Conservation (phyloP, 2,888 invertebrate species). For the Amphipyra tragopoginis region DNA sequence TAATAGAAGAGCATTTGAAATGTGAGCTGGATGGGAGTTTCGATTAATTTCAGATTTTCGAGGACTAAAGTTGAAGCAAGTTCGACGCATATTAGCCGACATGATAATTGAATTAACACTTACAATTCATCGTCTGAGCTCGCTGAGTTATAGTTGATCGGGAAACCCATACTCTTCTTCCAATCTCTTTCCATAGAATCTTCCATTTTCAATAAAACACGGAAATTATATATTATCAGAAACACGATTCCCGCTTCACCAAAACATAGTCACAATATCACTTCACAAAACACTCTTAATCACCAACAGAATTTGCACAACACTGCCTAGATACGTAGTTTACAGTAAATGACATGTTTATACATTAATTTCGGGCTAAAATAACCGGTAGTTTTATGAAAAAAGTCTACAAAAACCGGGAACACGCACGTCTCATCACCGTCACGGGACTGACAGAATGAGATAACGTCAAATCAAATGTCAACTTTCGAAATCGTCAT, state of each 20-base stretch:
- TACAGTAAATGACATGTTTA: constrained; percentile 50
- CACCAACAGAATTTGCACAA: constrained; percentile 60
- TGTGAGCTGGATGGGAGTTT: constrained; percentile 7
- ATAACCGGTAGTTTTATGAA: constrained; percentile 47
- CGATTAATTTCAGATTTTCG: not conserved
- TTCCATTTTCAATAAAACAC: constrained; percentile 72
- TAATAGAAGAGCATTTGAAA: not conserved
- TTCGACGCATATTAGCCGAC: constrained; percentile 19
- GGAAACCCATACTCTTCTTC: constrained; percentile 86
- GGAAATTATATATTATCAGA: constrained; percentile 47
- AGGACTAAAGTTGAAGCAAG: not conserved
- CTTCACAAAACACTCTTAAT: constrained; percentile 48
- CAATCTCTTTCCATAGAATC: constrained; percentile 82
- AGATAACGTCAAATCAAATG: not conserved
- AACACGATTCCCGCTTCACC: constrained; percentile 48
- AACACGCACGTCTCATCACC: constrained; percentile 36
- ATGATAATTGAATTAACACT: constrained; percentile 65
- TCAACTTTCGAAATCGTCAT: constrained; percentile 4
- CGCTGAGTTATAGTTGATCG: constrained; percentile 85
- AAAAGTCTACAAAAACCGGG: constrained; percentile 2
- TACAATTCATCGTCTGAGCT: constrained; percentile 87
- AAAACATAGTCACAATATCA: constrained; percentile 43
- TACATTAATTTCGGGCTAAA: constrained; percentile 26
- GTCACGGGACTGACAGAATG: not conserved
- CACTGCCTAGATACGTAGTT: constrained; percentile 45